Evolutionary conservation across 2,113 vertebrate species (phyloP).

Genomic region (Neomonachus schauinslandi): DNA sequence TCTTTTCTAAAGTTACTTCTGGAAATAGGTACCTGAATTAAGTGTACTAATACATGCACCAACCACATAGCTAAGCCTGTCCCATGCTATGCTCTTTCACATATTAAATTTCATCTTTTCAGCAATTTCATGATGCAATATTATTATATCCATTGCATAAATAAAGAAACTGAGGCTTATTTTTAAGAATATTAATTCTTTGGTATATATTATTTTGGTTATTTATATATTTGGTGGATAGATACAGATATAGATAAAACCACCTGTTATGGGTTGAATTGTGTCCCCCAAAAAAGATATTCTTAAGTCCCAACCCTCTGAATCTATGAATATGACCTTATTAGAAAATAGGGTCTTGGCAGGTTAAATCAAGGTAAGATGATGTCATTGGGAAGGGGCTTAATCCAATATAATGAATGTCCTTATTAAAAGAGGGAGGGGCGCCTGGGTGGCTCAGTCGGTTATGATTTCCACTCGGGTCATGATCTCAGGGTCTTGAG

Average conservation of each 20-base stretch:
- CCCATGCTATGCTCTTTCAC: background rate
- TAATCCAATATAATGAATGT: background rate
- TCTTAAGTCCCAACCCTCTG: background rate
- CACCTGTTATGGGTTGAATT: background rate
- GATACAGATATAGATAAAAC: background rate
- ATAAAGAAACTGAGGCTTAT: background rate
- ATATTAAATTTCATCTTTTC: slow-evolving; percentile 1
- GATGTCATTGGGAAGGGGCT: background rate
- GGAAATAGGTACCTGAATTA: background rate
- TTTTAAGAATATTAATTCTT: background rate
- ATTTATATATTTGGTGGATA: background rate
- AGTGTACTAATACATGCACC: background rate
- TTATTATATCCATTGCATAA: background rate
- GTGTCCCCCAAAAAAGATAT: background rate
- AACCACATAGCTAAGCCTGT: background rate
- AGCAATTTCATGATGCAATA: background rate
- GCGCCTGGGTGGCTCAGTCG: background rate
- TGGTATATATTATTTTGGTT: background rate
- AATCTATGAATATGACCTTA: background rate
- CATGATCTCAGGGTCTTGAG: background rate
- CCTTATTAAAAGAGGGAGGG: background rate
- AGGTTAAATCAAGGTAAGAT: background rate
- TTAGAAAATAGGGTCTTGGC: background rate
- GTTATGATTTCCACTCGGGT: background rate
- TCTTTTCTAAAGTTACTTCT: background rate